phyloP scores from a whole-genome alignment of 2,797 vertebrate genomes.

The Acanthurus lineatus region DNA sequence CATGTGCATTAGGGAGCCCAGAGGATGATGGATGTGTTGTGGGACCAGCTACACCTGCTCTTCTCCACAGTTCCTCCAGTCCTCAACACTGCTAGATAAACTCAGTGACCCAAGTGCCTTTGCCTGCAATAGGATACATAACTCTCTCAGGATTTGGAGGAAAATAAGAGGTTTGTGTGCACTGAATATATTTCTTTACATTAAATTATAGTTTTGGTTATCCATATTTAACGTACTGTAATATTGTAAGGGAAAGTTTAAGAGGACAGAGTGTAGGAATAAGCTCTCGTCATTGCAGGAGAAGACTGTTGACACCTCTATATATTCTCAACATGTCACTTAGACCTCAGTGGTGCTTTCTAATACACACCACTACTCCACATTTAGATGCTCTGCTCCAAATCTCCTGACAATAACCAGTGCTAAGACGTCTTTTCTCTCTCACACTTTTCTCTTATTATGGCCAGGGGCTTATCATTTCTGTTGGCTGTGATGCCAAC shows the following conservation, averaged over 20 bases:
- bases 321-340: not conserved
- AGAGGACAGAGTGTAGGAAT: not conserved
- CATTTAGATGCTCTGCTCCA: not conserved
- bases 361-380: not conserved
- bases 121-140: too few relatives aligned
- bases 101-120: not conserved
- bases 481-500: not conserved
- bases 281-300: not conserved
- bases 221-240: too few relatives aligned
- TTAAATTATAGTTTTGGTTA: too few relatives aligned
- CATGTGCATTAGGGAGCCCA: slow-evolving; percentile 42
- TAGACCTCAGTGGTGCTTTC: not conserved
- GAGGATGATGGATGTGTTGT: slow-evolving; percentile 44
- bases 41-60: slow-evolving; percentile 30
- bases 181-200: too few relatives aligned
- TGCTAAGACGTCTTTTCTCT: not conserved
- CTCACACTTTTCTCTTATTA: not conserved
- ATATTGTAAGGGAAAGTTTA: too few relatives aligned
- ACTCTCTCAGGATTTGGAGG: too few relatives aligned
- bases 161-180: too few relatives aligned
- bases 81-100: slow-evolving; percentile 18
- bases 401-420: not conserved
- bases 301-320: slow-evolving; percentile 14
- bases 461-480: not conserved
- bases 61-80: slow-evolving; percentile 18